phyloP scores from a whole-genome alignment of 1,140 invertebrate genomes.

The Aethina tumida region DNA sequence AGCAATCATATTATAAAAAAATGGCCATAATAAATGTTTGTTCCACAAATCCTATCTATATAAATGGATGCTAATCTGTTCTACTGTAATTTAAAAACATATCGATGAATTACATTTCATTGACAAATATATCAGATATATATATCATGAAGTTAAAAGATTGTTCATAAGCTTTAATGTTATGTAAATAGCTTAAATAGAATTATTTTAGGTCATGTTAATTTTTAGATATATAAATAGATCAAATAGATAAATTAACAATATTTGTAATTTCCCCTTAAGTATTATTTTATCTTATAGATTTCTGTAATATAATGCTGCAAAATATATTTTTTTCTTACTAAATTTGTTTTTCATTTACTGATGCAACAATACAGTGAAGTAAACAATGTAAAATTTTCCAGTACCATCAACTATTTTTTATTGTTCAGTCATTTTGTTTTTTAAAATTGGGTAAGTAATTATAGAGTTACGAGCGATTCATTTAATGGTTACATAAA shows the following conservation, averaged over 20 bases:
- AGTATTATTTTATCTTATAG: conserved; percentile 13
- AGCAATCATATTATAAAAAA: conserved; percentile 1
- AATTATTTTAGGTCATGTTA: conserved; percentile 11
- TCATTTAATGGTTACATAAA: too few species aligned
- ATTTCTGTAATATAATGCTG: conserved; percentile 19
- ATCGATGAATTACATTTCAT: conserved; percentile 7
- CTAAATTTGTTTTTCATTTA: conserved; percentile 10
- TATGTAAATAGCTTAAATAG: conserved; percentile 16
- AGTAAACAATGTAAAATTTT: too few species aligned
- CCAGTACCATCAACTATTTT: too few species aligned
- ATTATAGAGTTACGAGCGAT: too few species aligned
- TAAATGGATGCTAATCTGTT: conserved; percentile 9
- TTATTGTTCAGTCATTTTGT: too few species aligned
- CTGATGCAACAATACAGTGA: too few species aligned
- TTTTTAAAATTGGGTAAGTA: too few species aligned
- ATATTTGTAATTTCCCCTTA: conserved; percentile 12
- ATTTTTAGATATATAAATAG: conserved; percentile 13
- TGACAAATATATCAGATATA: conserved; percentile 6
- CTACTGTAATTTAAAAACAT: conserved; percentile 8
- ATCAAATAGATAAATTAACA: conserved; percentile 13
- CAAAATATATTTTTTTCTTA: conserved; percentile 23
- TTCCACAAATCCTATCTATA: conserved; percentile 10
- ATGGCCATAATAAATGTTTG: conserved; percentile 9
- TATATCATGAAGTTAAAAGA: conserved; percentile 9
- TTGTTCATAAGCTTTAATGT: conserved; percentile 13